Conservation (phyloP, 2,113 vertebrate species). For the Zapornia atra region DNA sequence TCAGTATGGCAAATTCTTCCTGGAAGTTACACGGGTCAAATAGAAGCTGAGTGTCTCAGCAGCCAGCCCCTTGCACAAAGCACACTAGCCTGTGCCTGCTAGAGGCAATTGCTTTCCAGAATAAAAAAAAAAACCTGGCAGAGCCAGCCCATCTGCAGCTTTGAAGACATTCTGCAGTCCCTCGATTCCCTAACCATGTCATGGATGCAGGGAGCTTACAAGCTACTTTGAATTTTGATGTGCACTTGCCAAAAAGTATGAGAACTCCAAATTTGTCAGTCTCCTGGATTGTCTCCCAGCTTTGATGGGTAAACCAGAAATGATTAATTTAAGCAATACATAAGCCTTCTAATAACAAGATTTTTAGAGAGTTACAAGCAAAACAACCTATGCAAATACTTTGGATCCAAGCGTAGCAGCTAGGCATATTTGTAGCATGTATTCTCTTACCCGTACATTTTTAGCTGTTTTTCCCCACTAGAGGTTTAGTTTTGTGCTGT, state of each 20-base stretch:
- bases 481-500: neutral
- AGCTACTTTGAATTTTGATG: neutral
- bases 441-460: neutral
- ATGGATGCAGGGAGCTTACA: neutral
- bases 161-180: neutral
- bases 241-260: neutral
- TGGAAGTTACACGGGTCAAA: neutral
- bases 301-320: neutral
- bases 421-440: neutral
- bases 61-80: neutral
- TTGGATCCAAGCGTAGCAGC: neutral
- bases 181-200: neutral
- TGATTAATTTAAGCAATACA: neutral
- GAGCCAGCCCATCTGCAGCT: neutral
- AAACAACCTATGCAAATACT: neutral
- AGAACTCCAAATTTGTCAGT: neutral
- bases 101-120: neutral
- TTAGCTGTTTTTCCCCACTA: neutral
- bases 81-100: neutral
- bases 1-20: neutral
- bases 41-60: neutral
- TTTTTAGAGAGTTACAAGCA: neutral
- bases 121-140: neutral
- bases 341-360: neutral
- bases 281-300: neutral